Base-by-base conservation (phyloP, 2,113 vertebrate genomes). In the Amblyornis subalaris region DNA sequence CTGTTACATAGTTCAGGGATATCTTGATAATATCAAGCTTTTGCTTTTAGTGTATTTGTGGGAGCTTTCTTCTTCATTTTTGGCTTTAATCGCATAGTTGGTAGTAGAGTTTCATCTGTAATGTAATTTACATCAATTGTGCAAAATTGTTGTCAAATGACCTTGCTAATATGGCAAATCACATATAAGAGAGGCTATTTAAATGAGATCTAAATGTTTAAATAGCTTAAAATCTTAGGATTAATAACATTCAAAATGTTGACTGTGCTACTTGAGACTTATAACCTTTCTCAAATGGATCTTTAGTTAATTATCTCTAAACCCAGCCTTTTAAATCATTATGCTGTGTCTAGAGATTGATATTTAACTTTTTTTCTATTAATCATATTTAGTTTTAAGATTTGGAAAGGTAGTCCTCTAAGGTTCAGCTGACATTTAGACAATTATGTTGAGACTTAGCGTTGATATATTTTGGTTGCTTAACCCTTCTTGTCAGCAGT, bases 351-450 rank as follows among this genome's bases (percentile, higher is more conserved):
- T 94, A 88, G 88, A 93, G 89, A 96, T 95, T 97, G 94, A 96
- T 96, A 96, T 96, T 96, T 96, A 96, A 90, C 64, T 83, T 92
- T 85, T 91, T 92, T 89, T 67, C 77, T 89, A 89, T 83, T 89
- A 96, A 94, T 94, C 76, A 79, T 97, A 82, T 96, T 96, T 95
- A 89, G 77, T 96, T 96, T 97, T 93, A 91, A 94, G 86, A 91
- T 96, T 94, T 92, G 74, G 75, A 96, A 95, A 95, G 86, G 69
- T 84, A 96, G 84, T 88, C 48, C 95, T 97, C 84, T 93, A 86
- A 96, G 90, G 94, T 93, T 93, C 84, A 96, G 36, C 50, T 97
- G 96, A 97, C 93, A 96, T 97, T 96, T 96, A 85, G 94, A 79
- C 94, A 96, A 95, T 97, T 97, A 95, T 77, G 35, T 94, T 90